Evolutionary conservation across 2,113 vertebrate species (phyloP).

Genomic region (Hylia prasina): DNA sequence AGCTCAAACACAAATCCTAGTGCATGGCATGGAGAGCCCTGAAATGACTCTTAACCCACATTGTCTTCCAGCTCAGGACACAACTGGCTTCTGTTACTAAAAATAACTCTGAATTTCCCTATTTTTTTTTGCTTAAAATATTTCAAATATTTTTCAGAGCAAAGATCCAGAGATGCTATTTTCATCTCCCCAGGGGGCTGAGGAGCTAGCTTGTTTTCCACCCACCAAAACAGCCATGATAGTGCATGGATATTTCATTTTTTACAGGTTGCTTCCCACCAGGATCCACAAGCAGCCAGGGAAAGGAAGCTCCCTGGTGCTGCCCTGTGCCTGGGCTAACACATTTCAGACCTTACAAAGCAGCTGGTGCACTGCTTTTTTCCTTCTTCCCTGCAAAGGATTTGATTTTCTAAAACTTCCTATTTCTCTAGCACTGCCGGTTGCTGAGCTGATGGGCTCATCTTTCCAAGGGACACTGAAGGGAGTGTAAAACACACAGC

Average conservation of each 20-base stretch:
- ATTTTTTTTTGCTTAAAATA: neutral
- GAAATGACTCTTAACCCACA: neutral
- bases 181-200: neutral
- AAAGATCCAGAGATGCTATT: slow-evolving; percentile 13
- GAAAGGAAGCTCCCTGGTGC: neutral
- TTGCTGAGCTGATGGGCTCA: neutral
- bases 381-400: neutral
- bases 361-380: neutral
- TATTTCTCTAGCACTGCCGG: neutral
- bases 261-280: neutral
- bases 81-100: neutral
- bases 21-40: fast-evolving
- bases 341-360: neutral
- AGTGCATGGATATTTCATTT: neutral
- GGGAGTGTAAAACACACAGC: neutral
- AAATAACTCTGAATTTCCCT: neutral
- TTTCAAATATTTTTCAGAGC: slow-evolving; percentile 39
- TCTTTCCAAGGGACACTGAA: neutral
- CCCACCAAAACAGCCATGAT: neutral
- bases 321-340: neutral
- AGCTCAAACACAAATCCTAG: fast-evolving
- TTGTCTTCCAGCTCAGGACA: neutral
- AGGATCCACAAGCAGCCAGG: neutral
- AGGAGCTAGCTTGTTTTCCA: neutral
- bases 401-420: neutral